These are phyloP conservation scores for Avahi laniger DNA, from an alignment of 2,797 vertebrate genomes.

Conservation along the genomic window DNA sequence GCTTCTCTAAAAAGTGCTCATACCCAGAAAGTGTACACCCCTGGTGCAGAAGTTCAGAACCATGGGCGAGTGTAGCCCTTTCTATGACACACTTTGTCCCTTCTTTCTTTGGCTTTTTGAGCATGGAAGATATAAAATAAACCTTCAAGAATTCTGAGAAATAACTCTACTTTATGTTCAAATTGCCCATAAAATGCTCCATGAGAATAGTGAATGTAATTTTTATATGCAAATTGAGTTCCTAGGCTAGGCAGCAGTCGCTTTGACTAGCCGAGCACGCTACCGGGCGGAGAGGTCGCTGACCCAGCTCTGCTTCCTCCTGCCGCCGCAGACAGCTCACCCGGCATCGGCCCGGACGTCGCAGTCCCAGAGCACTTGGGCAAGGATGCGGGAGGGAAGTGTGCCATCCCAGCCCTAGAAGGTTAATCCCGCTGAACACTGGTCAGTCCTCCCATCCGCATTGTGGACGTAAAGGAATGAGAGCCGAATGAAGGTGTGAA, in stretches of 20 bases:
- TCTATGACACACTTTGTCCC: neutral
- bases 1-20: neutral
- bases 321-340: neutral
- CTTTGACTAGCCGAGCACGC: neutral
- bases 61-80: conserved; percentile 45
- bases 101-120: conserved; percentile 58
- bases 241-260: neutral
- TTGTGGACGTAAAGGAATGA: accelerated
- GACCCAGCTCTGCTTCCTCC: neutral
- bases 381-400: neutral
- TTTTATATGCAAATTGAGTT: neutral
- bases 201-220: neutral
- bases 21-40: neutral
- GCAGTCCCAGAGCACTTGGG: neutral
- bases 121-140: conserved; percentile 56
- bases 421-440: accelerated
- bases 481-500: too few species aligned
- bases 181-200: conserved; percentile 48
- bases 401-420: accelerated
- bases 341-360: accelerated
- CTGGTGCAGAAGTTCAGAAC: conserved; percentile 9
- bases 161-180: conserved; percentile 39
- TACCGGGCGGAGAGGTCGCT: accelerated
- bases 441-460: accelerated
- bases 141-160: conserved; percentile 63